Conservation (phyloP, 2,797 vertebrate genomes). For the Prionace glauca region DNA sequence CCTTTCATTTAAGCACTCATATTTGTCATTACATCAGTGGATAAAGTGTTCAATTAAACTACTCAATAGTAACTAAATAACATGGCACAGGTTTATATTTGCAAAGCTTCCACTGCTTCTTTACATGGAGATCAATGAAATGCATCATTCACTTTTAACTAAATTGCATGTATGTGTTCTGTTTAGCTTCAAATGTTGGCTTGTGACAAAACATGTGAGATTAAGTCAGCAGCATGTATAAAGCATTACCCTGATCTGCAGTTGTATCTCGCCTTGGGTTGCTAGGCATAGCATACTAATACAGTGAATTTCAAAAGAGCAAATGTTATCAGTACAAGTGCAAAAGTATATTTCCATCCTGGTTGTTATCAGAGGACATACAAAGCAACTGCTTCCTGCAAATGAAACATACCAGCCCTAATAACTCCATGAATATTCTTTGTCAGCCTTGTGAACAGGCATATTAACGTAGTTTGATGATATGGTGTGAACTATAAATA, state of each 20-base stretch:
- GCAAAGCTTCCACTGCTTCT: background rate
- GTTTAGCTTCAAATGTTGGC: background rate
- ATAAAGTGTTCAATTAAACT: background rate
- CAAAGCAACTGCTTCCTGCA: slow-evolving; percentile 29
- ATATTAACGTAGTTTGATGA: background rate
- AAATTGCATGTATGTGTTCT: background rate
- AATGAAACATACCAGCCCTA: background rate
- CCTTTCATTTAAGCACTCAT: background rate
- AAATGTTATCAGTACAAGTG: slow-evolving; percentile 14
- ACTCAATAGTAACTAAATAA: background rate
- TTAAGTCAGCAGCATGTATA: background rate
- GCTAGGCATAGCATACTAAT: background rate
- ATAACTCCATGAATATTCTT: background rate
- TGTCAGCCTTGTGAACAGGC: background rate
- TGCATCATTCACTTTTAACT: background rate
- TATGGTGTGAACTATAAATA: background rate
- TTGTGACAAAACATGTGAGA: background rate
- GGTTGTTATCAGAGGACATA: background rate
- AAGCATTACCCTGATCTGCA: background rate
- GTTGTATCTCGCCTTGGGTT: background rate
- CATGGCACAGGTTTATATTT: background rate
- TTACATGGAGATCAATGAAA: background rate
- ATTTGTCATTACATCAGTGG: background rate
- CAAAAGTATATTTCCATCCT: background rate
- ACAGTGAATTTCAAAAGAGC: background rate